Percentiles rank a stretch among this genome's conserved stretches.
phyloP scores from a whole-genome alignment of 2,797 vertebrate species.

The Nannoperca australis region DNA sequence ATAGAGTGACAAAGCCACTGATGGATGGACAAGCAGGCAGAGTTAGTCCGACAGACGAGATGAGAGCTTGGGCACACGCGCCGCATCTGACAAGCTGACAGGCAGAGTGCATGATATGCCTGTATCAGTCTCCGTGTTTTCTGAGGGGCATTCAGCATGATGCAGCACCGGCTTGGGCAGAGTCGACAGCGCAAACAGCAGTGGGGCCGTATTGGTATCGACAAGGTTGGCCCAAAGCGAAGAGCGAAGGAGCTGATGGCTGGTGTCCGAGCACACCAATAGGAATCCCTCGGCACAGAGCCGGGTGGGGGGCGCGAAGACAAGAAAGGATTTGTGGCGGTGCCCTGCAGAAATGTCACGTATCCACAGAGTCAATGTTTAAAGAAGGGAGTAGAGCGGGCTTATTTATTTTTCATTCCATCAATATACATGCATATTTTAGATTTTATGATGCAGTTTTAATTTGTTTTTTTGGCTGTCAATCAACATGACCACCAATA shows the following conservation, averaged over 20 bases:
- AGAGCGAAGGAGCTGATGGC: conserved; percentile 51
- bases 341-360: conserved; percentile 54
- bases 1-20: conserved; percentile 56
- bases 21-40: conserved; percentile 68
- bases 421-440: conserved; percentile 47
- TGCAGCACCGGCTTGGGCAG: conserved; percentile 42
- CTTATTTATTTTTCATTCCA: conserved; percentile 52
- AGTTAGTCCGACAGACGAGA: conserved; percentile 59
- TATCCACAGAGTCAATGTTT: conserved; percentile 56
- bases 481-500: conserved; percentile 21
- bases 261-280: conserved; percentile 56
- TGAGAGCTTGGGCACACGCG: conserved; percentile 36
- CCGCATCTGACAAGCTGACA: conserved; percentile 69
- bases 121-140: conserved; percentile 52
- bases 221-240: conserved; percentile 61
- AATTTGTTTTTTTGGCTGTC: conserved; percentile 45
- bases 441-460: conserved; percentile 41
- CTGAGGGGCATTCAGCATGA: conserved; percentile 43
- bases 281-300: conserved; percentile 47
- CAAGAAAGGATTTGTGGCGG: conserved; percentile 48
- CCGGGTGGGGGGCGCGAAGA: background rate
- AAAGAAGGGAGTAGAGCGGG: conserved; percentile 38
- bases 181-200: conserved; percentile 34
- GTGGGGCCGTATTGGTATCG: conserved; percentile 52
- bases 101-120: conserved; percentile 64